phyloP scores from a whole-genome alignment of 2,888 invertebrate species.

The Schizaphis graminum region DNA sequence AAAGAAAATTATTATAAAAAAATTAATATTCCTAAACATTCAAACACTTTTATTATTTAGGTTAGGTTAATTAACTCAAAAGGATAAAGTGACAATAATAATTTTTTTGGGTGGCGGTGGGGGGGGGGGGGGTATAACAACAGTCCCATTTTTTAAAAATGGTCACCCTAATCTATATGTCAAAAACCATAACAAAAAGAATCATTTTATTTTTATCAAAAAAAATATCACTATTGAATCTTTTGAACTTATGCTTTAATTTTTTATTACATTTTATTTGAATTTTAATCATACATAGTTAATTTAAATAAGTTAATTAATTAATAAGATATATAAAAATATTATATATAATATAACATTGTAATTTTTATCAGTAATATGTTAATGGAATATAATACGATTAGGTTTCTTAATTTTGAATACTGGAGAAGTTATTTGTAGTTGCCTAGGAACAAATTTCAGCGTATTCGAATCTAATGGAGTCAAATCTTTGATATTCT shows the following conservation, averaged over 20 bases:
- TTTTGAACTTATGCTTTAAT: background rate
- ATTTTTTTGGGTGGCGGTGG: no score
- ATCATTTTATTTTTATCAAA: background rate
- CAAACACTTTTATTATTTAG: no score
- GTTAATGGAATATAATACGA: constrained; percentile 46
- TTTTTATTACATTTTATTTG: no score
- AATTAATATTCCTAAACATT: no score
- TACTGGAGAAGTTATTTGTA: background rate
- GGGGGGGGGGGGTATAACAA: no score
- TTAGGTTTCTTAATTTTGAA: constrained; percentile 29
- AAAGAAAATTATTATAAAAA: no score
- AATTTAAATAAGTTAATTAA: background rate
- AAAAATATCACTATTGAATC: background rate
- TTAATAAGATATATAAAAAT: background rate
- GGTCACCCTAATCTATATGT: background rate
- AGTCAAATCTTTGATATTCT: constrained; percentile 18
- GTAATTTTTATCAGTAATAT: background rate
- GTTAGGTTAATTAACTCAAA: no score
- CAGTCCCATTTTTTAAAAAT: no score
- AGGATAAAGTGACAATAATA: no score
- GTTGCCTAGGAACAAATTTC: constrained; percentile 47
- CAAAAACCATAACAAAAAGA: background rate
- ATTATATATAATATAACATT: background rate
- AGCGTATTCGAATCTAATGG: constrained; percentile 4
- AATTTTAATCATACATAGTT: background rate